phyloP scores from a whole-genome alignment of 1,140 invertebrate species.

The Ceratitis capitata region DNA sequence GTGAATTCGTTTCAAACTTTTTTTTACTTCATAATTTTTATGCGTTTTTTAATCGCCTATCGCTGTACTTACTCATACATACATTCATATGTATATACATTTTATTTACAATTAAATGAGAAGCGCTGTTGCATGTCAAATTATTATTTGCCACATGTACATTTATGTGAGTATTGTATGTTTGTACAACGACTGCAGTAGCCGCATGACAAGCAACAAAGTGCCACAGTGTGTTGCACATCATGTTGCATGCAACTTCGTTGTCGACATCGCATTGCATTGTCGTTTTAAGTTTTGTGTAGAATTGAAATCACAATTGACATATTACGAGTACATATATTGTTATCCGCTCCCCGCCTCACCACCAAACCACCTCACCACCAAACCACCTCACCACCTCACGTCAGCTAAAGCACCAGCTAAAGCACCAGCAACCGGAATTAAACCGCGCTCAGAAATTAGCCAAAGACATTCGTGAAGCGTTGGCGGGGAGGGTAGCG shows the following conservation, averaged over 20 bases:
- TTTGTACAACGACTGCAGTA: neutral
- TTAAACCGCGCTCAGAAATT: neutral
- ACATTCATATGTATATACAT: no score
- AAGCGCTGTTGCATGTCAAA: slow-evolving; percentile 22
- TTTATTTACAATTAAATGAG: slow-evolving; percentile 10
- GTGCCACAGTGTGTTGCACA: neutral
- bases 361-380: neutral
- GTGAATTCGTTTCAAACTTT: neutral
- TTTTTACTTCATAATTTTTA: slow-evolving; percentile 4
- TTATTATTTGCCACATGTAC: slow-evolving; percentile 25
- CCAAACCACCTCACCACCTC: no score
- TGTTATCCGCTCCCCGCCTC: neutral
- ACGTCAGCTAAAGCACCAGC: no score
- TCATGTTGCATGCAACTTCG: slow-evolving; percentile 16
- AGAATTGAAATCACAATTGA: slow-evolving; percentile 31
- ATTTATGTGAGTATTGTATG: neutral
- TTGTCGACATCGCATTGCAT: slow-evolving; percentile 7
- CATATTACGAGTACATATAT: slow-evolving; percentile 1
- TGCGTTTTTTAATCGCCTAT: no score
- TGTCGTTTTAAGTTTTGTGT: neutral
- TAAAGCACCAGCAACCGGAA: no score
- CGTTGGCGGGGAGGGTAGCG: neutral
- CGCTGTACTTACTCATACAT: no score
- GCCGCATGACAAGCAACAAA: slow-evolving; percentile 10
- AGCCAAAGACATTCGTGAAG: neutral